Conservation (phyloP, 2,113 vertebrate species). For the Siniperca knerii region DNA sequence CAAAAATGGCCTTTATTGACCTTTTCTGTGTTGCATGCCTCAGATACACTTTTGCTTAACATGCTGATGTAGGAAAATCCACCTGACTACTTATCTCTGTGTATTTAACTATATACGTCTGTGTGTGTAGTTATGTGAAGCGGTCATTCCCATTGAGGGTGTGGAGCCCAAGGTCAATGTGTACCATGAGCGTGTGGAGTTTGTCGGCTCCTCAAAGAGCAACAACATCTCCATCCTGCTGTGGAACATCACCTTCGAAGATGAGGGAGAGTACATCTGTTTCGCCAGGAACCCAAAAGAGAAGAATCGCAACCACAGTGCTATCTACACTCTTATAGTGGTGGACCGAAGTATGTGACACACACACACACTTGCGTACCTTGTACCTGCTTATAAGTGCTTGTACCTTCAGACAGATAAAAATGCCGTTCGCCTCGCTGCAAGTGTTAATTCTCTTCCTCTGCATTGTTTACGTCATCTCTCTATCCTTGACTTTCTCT, state of each 20-base stretch:
- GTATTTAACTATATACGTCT: slow-evolving; percentile 6
- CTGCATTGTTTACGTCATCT: neutral
- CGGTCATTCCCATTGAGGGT: slow-evolving; percentile 79
- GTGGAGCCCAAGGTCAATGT: slow-evolving; percentile 74
- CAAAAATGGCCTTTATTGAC: neutral
- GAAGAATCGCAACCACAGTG: slow-evolving; percentile 87
- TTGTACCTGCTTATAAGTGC: neutral
- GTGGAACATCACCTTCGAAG: slow-evolving; percentile 90
- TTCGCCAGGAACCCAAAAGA: slow-evolving; percentile 92
- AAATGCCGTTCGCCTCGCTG: neutral
- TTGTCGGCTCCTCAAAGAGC: slow-evolving; percentile 87
- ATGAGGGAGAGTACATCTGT: slow-evolving; percentile 92
- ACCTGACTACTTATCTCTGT: neutral
- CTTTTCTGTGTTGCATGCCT: neutral
- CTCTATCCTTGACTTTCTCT: neutral
- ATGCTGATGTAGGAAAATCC: neutral
- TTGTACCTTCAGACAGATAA: neutral
- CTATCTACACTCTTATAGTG: slow-evolving; percentile 87
- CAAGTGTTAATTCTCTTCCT: neutral
- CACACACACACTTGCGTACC: neutral
- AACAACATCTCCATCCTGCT: slow-evolving; percentile 93
- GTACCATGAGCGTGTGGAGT: slow-evolving; percentile 83
- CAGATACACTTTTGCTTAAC: neutral
- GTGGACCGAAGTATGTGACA: slow-evolving; percentile 90
- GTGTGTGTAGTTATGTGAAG: slow-evolving; percentile 83